Evolutionary conservation across 2,113 vertebrate genomes (phyloP), one percentile per base, ranked within the genome.

Genomic region (Psettodes erumei): DNA sequence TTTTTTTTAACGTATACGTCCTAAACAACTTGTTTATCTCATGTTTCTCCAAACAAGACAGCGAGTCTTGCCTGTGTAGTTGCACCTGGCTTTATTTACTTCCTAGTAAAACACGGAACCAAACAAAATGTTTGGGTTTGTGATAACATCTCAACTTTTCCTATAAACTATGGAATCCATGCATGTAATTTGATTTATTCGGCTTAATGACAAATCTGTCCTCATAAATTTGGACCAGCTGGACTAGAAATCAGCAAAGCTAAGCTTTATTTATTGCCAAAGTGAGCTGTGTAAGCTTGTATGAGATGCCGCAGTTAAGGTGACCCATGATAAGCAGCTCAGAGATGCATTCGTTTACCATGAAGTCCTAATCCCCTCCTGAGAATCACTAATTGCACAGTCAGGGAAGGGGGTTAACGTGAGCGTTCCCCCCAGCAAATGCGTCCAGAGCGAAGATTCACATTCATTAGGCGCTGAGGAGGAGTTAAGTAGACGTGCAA

Each of bases 401-500:
- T 19, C n/a, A 15, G 18, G 1, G 4, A 59, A 32, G n/a, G 8
- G 19, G 19, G n/a, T 13, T 30, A 19, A 55, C 38, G 50, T 27
- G 16, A 65, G 3, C 37, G 32, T 56, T n/a, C 8, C 16, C 23
- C 1, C 9, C 40, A 58, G 55, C 18, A 53, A 40, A 63, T 28
- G 8, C 16, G 5, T 68, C 62, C 45, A 45, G 28, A 50, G 18
- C 32, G 43, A 43, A 30, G 9, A 27, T 33, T 25, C 23, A 48
- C 30, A 75, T 61, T 73, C 54, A 75, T 79, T 62, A 81, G 48
- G 27, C 68, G 61, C 27, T 23, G 48, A 6, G n/a, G 50, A 76
- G 53, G 45, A 80, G 33, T 69, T 62, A 75, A 43, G 48, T 12
- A 51, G 60, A 75, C 50, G 43, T 58, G 37, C 19, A 19, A 19